Evolutionary conservation across 2,888 invertebrate genomes (phyloP).

Genomic region (Lochmaea crataegi): DNA sequence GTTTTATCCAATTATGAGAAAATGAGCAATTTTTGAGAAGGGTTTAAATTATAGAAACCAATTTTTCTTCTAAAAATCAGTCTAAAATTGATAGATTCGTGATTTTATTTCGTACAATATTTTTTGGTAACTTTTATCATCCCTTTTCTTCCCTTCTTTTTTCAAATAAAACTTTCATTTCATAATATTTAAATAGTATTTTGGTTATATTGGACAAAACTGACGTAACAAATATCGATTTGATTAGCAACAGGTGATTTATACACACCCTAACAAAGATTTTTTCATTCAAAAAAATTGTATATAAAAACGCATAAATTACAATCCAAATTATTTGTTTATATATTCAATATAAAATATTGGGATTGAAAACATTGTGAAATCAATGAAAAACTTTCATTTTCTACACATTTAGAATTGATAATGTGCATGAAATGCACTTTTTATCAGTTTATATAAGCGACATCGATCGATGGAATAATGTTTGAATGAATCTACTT

Average conservation of each 20-base stretch:
- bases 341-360: slow-evolving; percentile 21
- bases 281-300: slow-evolving; percentile 28
- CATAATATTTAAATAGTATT: background rate
- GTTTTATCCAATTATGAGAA: too few relatives aligned
- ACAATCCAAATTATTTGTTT: slow-evolving; percentile 26
- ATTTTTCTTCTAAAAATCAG: too few relatives aligned
- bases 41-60: too few relatives aligned
- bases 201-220: background rate
- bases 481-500: slow-evolving; percentile 40
- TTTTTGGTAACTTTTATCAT: too few relatives aligned
- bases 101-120: too few relatives aligned
- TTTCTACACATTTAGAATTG: slow-evolving; percentile 33
- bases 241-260: slow-evolving; percentile 24
- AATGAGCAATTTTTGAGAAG: too few relatives aligned
- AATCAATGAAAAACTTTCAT: slow-evolving; percentile 42
- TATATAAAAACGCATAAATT: slow-evolving; percentile 16
- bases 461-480: slow-evolving; percentile 34
- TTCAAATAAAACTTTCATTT: background rate
- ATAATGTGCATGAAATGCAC: slow-evolving; percentile 28
- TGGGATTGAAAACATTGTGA: slow-evolving; percentile 28
- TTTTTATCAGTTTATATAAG: slow-evolving; percentile 27
- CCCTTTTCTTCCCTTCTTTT: too few relatives aligned
- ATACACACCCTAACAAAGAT: slow-evolving; percentile 1
- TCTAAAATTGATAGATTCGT: too few relatives aligned
- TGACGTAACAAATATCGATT: slow-evolving; percentile 2